Percentiles rank a stretch among this genome's conserved stretches.
phyloP scores from a whole-genome alignment of 2,113 vertebrate genomes.

The Entelurus aequoreus region DNA sequence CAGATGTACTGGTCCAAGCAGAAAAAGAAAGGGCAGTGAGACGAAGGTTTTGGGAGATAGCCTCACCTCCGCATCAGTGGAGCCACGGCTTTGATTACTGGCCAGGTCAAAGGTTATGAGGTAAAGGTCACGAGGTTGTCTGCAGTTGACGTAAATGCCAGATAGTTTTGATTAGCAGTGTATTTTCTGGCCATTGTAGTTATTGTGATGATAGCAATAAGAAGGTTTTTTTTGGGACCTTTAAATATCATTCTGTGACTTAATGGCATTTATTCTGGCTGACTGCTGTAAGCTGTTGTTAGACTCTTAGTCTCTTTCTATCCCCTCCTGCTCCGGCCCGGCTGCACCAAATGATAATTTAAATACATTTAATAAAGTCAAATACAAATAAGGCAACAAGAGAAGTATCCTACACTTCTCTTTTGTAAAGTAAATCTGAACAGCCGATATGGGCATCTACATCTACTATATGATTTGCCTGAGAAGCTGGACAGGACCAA shows the following conservation, averaged over 20 bases:
- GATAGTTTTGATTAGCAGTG: constrained; percentile 4
- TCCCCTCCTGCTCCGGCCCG: too few species aligned
- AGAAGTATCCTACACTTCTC: too few species aligned
- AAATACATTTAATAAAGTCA: too few species aligned
- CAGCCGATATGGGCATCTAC: too few species aligned
- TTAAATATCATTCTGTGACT: constrained; percentile 1
- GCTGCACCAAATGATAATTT: too few species aligned
- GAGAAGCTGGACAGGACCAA: too few species aligned
- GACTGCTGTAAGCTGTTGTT: background rate
- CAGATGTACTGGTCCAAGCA: constrained; percentile 44
- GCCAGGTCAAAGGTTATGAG: background rate
- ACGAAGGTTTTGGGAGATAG: constrained; percentile 16
- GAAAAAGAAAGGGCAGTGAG: constrained; percentile 7
- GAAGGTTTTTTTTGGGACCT: background rate
- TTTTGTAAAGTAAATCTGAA: too few species aligned
- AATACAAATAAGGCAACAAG: too few species aligned
- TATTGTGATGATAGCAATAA: background rate
- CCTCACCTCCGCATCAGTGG: constrained; percentile 21
- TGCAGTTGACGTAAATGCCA: constrained; percentile 19
- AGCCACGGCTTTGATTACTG: constrained; percentile 19
- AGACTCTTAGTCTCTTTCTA: too few species aligned
- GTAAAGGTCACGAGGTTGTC: constrained; percentile 4
- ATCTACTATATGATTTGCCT: too few species aligned
- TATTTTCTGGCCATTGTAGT: constrained; percentile 1
- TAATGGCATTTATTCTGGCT: background rate